Evolutionary conservation across 2,797 vertebrate species (phyloP), one percentile per base, ranked within the genome.

Genomic region (Mus minutoides): DNA sequence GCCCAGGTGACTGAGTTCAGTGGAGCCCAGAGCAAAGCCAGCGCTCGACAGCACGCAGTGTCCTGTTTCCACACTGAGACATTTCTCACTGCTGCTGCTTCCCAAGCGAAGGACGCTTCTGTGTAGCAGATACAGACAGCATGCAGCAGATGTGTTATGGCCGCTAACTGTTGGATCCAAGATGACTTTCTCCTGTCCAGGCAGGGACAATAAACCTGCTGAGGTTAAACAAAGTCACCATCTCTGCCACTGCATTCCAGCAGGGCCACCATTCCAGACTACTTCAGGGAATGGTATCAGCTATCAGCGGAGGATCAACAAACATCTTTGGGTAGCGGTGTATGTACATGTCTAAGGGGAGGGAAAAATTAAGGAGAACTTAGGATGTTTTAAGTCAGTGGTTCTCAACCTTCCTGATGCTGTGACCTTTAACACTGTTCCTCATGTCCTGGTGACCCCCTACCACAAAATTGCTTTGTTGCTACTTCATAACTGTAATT

Each of bases 21-120:
- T 37, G 12, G 2, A 71, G n/a, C 7, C 3, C 9, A 58, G 82
- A 6, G 6, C 1, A 0, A 58, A 52, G 24, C 10, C 22, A 1
- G 6, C n/a, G 34, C 3, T 43, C 37, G 6, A 76, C 37, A 10
- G 80, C 2, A 34, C 12, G 1, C 2, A 16, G 21, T 4, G 31
- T 31, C 31, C 16, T 79, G 17, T 22, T 49, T 71, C 62, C 14
- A 54, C 14, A 16, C 46, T 19, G 13, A 54, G 60, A 64, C 49
- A 4, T n/a, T n/a, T 84, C 29, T 29, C 16, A 8, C 43, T 8
- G 0, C 40, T 40, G 34, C 13, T 13, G 40, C 3, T 8, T 6
- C 26, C 26, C 93, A 14, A 43, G 43, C 29, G 37, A n/a, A 43
- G 9, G 31, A 46, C 43, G 43, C 40, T 12, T 31, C 52, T 13